These are phyloP conservation scores for Cliona cf. orientalis DNA, from an alignment of 37 sponge, comb jelly and placozoan species.

Conservation along the genomic window DNA sequence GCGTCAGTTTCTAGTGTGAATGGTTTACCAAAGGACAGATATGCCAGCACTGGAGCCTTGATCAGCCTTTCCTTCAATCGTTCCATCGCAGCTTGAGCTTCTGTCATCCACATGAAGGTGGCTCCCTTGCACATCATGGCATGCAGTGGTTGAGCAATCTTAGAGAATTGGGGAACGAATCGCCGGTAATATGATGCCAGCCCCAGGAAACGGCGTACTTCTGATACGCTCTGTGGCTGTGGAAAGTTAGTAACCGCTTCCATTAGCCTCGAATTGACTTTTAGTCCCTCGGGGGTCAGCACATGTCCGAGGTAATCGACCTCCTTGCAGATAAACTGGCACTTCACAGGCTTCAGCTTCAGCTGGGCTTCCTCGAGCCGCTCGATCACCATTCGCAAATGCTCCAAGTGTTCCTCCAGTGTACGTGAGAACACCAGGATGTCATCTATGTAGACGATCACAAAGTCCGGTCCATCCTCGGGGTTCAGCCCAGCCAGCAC, in stretches of 20 bases:
- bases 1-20: neutral
- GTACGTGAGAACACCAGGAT: too few species aligned
- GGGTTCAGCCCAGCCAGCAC: too few species aligned
- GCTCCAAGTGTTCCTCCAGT: too few species aligned
- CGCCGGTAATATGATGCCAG: conserved; percentile 36
- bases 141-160: conserved; percentile 27
- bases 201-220: conserved; percentile 43
- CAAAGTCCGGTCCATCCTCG: too few species aligned
- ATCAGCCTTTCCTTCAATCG: neutral
- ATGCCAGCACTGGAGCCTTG: conserved; percentile 11
- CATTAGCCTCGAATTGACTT: neutral
- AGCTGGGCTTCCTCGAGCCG: conserved; percentile 14
- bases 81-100: conserved; percentile 29
- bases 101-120: conserved; percentile 9
- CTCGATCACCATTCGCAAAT: too few species aligned
- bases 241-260: conserved; percentile 31
- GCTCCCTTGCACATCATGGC: conserved; percentile 8
- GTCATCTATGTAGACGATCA: too few species aligned
- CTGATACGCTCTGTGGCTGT: neutral
- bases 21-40: conserved; percentile 8
- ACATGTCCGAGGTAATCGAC: conserved; percentile 59
- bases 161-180: conserved; percentile 20
- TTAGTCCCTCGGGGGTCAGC: conserved; percentile 36
- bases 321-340: conserved; percentile 21
- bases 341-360: conserved; percentile 53